Evolutionary conservation across 2,797 vertebrate species (phyloP), one percentile per base, ranked within the genome.

Genomic region (Neoniphon sammara): DNA sequence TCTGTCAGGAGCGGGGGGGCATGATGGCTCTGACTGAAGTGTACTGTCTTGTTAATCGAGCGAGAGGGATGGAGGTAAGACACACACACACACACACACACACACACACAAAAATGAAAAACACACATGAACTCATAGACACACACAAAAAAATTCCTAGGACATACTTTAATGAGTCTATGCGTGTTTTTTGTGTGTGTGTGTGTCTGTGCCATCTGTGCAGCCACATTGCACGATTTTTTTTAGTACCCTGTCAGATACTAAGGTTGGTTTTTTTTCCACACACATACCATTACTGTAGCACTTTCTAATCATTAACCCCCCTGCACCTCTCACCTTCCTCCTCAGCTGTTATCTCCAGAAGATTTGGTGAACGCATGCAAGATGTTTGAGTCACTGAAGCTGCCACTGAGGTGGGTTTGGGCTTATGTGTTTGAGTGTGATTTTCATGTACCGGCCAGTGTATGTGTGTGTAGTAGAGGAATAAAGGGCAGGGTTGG

Each of bases 1-100:
- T 66, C 42, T 75, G 18, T 69, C 82, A 99, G 98, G 98, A 99
- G 84, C 94, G 96, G 62, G 97, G 98, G 0, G 98, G 97, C 30
- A 98, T 99, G 94, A 97, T 99, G 98, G 97, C 97, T 0, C 95
- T 99, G 21, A 98, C 97, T 0, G 98, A 99, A 82, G 98, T 98
- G 20, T 99, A 99, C 90, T 99, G 98, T 78, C 92, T 99, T 57
- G 97, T 99, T 54, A 99, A 99, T 82, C 94, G 98, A 0, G 98
- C 98, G 6, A 92, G 98, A 85, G 98, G 98, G 61, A 95, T 99
- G 93, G 98, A 99, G 95, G 97, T 99, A 92, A 95, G 83, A 30
- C 44, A 31, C 27, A 10, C 30, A 42, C 5, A 12, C 73, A 39
- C 23, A 7, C 21, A 46, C n/a, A 30, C 7, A 11, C 12, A 21